These are phyloP conservation scores for Myiozetetes cayanensis DNA, from an alignment of 2,113 vertebrate species.

Conservation along the genomic window DNA sequence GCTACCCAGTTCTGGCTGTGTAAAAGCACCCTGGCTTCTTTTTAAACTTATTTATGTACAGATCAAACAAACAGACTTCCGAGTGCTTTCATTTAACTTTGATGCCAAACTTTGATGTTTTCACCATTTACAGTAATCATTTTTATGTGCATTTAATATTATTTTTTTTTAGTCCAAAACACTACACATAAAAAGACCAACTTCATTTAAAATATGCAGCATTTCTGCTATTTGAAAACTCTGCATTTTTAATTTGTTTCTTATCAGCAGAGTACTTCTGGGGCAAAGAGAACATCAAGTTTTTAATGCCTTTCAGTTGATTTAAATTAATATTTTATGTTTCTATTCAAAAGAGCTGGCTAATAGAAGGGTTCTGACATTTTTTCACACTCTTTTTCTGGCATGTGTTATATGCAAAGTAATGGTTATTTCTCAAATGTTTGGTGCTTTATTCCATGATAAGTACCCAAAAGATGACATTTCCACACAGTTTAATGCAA, in stretches of 20 bases:
- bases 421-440: neutral
- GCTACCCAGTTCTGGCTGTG: neutral
- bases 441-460: neutral
- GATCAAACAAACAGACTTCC: slow-evolving; percentile 53
- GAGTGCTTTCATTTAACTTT: slow-evolving; percentile 41
- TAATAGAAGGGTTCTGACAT: neutral
- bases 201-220: slow-evolving; percentile 24
- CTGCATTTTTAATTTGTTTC: slow-evolving; percentile 63
- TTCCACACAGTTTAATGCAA: neutral
- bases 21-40: neutral
- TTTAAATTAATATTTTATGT: slow-evolving; percentile 60
- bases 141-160: slow-evolving; percentile 46
- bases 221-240: slow-evolving; percentile 33
- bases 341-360: slow-evolving; percentile 16
- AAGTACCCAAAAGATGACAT: neutral
- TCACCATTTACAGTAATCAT: slow-evolving; percentile 32
- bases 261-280: slow-evolving; percentile 60
- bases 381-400: slow-evolving; percentile 13
- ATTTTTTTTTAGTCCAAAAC: neutral
- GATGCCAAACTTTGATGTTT: slow-evolving; percentile 42
- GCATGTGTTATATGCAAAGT: neutral
- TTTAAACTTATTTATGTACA: slow-evolving; percentile 36
- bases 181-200: slow-evolving; percentile 41
- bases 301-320: slow-evolving; percentile 44
- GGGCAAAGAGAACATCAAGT: slow-evolving; percentile 47